Evolutionary conservation across 2,113 vertebrate genomes (phyloP).

Genomic region (Nannospalax galili): DNA sequence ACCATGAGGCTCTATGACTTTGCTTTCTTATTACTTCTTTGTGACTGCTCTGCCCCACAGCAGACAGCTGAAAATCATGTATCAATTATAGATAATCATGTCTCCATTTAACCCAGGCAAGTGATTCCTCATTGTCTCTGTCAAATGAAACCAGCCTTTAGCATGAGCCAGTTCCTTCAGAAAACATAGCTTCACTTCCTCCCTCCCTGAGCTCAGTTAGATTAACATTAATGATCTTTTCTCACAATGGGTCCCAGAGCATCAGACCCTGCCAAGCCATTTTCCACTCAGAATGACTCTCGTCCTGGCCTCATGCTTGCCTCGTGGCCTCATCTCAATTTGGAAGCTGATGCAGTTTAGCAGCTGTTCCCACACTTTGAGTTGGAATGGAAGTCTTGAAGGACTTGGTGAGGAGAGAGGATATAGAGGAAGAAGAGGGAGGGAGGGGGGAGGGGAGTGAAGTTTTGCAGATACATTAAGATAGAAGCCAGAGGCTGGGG

Average conservation of each 20-base stretch:
- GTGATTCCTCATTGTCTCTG: constrained; percentile 64
- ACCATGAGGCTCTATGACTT: neutral
- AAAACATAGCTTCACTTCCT: constrained; percentile 51
- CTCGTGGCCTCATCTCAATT: constrained; percentile 35
- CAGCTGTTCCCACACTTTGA: constrained; percentile 55
- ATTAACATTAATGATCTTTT: constrained; percentile 74
- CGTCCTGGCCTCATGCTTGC: constrained; percentile 56
- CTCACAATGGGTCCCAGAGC: constrained; percentile 51
- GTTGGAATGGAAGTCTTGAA: constrained; percentile 42
- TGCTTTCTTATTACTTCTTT: neutral
- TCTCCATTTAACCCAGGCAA: constrained; percentile 62
- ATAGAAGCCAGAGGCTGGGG: neutral
- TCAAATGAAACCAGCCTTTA: constrained; percentile 65
- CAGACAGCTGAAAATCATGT: constrained; percentile 53
- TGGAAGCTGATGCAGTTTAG: constrained; percentile 55
- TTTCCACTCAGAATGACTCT: constrained; percentile 64
- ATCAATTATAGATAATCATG: constrained; percentile 59
- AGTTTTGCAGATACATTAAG: neutral
- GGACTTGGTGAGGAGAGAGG: neutral
- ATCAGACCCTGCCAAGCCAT: constrained; percentile 63
- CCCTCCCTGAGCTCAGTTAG: constrained; percentile 29
- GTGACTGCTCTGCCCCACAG: neutral
- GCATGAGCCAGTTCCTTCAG: constrained; percentile 29
- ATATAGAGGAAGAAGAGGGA: neutral
- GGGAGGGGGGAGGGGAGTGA: neutral